Evolutionary conservation across 2,797 vertebrate genomes (phyloP).

Genomic region (Notolepis coatsorum): DNA sequence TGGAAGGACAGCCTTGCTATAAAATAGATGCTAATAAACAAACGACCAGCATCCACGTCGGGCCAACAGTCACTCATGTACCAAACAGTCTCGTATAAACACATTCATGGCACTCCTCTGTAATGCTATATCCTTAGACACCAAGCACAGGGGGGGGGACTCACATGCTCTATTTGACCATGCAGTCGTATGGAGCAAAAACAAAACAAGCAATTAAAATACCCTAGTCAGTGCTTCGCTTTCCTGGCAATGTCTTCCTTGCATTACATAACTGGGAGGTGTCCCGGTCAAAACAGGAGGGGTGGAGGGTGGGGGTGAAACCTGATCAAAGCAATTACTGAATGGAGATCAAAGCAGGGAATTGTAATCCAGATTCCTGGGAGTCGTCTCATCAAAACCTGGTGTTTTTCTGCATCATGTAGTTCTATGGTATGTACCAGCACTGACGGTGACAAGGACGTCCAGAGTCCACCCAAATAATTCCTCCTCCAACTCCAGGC

Average conservation of each 20-base stretch:
- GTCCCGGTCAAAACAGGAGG: neutral
- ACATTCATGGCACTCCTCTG: neutral
- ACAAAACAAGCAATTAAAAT: constrained; percentile 17
- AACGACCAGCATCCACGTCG: neutral
- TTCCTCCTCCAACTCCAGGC: constrained; percentile 28
- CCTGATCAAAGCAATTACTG: constrained; percentile 29
- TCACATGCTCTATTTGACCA: neutral
- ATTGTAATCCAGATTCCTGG: constrained; percentile 26
- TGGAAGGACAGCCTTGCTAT: no score
- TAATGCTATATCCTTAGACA: neutral
- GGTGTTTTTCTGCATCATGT: no score
- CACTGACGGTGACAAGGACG: constrained; percentile 3
- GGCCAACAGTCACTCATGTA: neutral
- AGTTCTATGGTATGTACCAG: no score
- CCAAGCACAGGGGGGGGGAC: constrained; percentile 3
- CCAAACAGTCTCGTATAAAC: constrained; percentile 1
- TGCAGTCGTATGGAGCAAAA: neutral
- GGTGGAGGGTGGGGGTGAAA: neutral
- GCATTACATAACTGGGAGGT: constrained; percentile 53
- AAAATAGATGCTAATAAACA: no score
- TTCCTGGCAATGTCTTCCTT: constrained; percentile 23
- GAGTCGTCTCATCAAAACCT: constrained; percentile 29
- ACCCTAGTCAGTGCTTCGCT: neutral
- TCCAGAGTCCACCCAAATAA: constrained; percentile 31
- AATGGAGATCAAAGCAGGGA: constrained; percentile 28